phyloP scores from a whole-genome alignment of 2,888 invertebrate genomes.

The Aporophyla lueneburgensis region DNA sequence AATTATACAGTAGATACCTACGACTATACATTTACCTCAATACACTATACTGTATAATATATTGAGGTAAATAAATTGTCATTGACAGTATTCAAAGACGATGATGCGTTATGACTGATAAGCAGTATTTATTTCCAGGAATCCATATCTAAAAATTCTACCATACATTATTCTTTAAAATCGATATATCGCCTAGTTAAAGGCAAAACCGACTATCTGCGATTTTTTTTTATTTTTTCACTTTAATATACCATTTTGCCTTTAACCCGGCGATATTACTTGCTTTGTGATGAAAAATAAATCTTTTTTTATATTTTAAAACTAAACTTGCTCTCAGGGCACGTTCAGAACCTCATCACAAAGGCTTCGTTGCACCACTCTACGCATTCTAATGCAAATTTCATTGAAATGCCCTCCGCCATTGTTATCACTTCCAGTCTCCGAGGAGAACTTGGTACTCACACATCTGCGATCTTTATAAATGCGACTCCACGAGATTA shows the following conservation, averaged over 20 bases:
- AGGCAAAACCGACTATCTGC: no score
- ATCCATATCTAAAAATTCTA: not conserved
- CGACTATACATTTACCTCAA: no score
- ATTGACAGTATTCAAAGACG: not conserved
- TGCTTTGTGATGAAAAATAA: slow-evolving; percentile 7
- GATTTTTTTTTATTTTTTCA: no score
- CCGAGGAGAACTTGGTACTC: slow-evolving; percentile 78
- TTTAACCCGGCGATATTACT: no score
- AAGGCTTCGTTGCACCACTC: slow-evolving; percentile 83
- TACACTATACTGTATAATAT: no score
- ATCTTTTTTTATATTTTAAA: slow-evolving; percentile 54
- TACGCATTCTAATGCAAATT: slow-evolving; percentile 89
- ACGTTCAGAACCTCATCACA: slow-evolving; percentile 78
- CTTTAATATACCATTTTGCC: no score
- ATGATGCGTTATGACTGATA: no score
- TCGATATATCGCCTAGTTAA: no score
- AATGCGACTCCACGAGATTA: slow-evolving; percentile 48
- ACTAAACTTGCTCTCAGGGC: slow-evolving; percentile 63
- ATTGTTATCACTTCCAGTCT: slow-evolving; percentile 87
- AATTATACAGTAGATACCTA: no score
- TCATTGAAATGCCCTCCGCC: slow-evolving; percentile 85
- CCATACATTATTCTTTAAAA: not conserved
- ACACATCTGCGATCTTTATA: slow-evolving; percentile 75
- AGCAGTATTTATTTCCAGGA: not conserved
- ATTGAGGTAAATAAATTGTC: no score